Evolutionary conservation across 1,140 invertebrate genomes (phyloP).

Genomic region (Mactra quadrangularis): DNA sequence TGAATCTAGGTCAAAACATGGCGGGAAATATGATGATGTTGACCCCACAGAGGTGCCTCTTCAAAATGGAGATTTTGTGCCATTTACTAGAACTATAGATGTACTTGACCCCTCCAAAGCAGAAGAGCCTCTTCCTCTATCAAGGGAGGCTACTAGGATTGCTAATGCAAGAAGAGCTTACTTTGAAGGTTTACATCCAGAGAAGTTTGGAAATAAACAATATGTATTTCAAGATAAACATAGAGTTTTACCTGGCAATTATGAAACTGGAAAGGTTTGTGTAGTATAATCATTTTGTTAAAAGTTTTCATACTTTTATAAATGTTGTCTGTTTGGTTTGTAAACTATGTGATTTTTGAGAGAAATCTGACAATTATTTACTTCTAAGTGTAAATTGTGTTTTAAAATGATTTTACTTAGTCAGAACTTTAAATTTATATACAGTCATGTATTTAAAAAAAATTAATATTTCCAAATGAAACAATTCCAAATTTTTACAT

Average conservation of each 20-base stretch:
- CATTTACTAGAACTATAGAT: constrained; percentile 81
- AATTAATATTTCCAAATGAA: too few relatives aligned
- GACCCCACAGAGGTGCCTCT: constrained; percentile 67
- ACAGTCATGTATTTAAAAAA: too few relatives aligned
- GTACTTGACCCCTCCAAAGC: constrained; percentile 81
- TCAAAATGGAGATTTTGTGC: constrained; percentile 78
- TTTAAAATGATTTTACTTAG: too few relatives aligned
- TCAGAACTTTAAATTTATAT: too few relatives aligned
- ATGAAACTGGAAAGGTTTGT: constrained; percentile 58
- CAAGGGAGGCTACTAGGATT: constrained; percentile 78
- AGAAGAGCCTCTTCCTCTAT: constrained; percentile 78
- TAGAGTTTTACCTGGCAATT: constrained; percentile 54
- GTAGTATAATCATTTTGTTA: neutral
- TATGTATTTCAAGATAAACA: constrained; percentile 75
- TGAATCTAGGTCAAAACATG: constrained; percentile 34
- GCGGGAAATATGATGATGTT: constrained; percentile 65
- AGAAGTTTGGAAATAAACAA: constrained; percentile 77
- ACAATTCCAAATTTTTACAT: too few relatives aligned
- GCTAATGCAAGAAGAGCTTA: constrained; percentile 80
- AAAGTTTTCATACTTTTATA: neutral
- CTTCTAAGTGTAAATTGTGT: too few relatives aligned
- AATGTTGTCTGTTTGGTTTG: neutral
- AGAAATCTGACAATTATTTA: neutral
- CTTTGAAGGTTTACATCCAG: constrained; percentile 78
- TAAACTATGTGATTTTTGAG: neutral